Evolutionary conservation across 2,888 invertebrate genomes (phyloP).

Genomic region (Dioctria linearis): DNA sequence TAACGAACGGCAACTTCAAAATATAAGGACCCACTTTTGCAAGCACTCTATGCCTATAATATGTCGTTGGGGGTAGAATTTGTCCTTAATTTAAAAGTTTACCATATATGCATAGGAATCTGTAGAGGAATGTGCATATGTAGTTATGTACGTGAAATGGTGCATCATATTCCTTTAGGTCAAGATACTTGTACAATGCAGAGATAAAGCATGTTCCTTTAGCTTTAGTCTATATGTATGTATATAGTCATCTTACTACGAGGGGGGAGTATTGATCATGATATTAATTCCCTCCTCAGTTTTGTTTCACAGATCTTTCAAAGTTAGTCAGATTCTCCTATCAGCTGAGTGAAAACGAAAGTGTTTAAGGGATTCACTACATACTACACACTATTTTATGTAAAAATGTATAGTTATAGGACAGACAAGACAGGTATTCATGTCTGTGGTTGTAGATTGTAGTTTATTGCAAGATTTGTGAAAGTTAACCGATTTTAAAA

Average conservation of each 20-base stretch:
- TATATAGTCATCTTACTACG: background rate
- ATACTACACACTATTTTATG: too few species aligned
- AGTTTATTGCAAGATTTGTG: too few species aligned
- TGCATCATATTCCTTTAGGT: conserved; percentile 24
- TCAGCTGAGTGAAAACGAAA: conserved; percentile 32
- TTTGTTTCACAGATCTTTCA: conserved; percentile 4
- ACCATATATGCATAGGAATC: conserved; percentile 29
- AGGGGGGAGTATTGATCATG: conserved; percentile 17
- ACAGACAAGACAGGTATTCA: too few species aligned
- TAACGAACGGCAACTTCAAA: conserved; percentile 29
- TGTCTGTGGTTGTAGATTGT: too few species aligned
- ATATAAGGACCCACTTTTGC: conserved; percentile 2
- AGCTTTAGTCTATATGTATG: conserved; percentile 8
- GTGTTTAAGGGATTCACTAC: background rate
- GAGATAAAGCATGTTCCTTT: conserved; percentile 31
- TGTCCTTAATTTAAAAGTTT: conserved; percentile 42
- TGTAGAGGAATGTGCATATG: background rate
- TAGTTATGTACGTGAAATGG: background rate
- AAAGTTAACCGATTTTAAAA: too few species aligned
- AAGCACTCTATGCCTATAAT: conserved; percentile 15
- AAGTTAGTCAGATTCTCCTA: conserved; percentile 17
- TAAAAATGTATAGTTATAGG: too few species aligned
- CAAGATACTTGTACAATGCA: conserved; percentile 11
- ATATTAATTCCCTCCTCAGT: background rate
- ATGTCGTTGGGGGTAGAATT: conserved; percentile 26